phyloP scores from a whole-genome alignment of 2,797 vertebrate genomes.

The Hafferia zeledoni region DNA sequence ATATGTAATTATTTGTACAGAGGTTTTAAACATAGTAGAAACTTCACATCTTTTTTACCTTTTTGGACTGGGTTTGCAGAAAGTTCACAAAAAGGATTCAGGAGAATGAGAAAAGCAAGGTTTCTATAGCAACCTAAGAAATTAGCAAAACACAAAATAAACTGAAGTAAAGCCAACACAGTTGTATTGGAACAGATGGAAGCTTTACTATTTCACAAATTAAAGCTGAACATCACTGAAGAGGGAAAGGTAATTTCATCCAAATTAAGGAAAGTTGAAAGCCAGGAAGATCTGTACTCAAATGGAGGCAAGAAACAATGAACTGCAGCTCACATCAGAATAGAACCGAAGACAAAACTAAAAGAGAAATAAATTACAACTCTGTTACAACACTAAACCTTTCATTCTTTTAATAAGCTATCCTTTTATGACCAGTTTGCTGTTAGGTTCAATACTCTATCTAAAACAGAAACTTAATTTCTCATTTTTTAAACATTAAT shows the following conservation, averaged over 20 bases:
- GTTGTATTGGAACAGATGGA: constrained; percentile 45
- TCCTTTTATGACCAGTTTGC: not conserved
- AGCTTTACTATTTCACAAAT: constrained; percentile 40
- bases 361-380: not conserved
- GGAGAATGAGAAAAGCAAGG: not conserved
- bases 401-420: not conserved
- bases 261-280: constrained; percentile 5
- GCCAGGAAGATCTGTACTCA: not conserved
- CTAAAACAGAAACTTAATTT: not conserved
- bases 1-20: not conserved
- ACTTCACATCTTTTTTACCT: not conserved
- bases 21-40: not conserved
- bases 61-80: not conserved
- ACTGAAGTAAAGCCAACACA: not conserved
- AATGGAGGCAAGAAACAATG: not conserved
- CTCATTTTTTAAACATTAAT: not conserved
- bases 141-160: constrained; percentile 44
- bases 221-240: not conserved
- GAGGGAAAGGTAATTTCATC: not conserved
- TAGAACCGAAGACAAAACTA: not conserved
- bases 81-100: not conserved
- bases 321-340: not conserved
- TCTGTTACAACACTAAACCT: not conserved
- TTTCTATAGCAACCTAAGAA: constrained; percentile 44
- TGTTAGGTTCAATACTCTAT: not conserved